Percentiles rank a stretch among this genome's conserved stretches.
phyloP scores from a whole-genome alignment of 1,140 invertebrate species.

The Sycophaga agraensis region DNA sequence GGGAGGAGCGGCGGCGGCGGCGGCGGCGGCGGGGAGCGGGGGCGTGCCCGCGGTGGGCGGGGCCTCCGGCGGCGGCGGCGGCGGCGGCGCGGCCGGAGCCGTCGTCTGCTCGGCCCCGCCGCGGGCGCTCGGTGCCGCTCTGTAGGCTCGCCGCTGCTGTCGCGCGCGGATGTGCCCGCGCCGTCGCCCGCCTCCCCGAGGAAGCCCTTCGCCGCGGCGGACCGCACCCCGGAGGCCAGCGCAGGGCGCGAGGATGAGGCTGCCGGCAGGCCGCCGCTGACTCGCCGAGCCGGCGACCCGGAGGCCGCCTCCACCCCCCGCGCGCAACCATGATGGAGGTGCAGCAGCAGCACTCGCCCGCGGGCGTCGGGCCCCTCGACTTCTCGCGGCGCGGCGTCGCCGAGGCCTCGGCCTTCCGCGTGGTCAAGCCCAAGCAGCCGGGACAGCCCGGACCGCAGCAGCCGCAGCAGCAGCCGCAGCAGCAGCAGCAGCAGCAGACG shows the following conservation, averaged over 20 bases:
- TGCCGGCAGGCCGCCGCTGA: not conserved
- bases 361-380: constrained; percentile 54
- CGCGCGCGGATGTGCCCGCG: too few relatives aligned
- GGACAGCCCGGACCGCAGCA: constrained; percentile 37
- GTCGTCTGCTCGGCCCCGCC: constrained; percentile 14
- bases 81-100: constrained; percentile 34
- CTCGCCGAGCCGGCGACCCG: not conserved
- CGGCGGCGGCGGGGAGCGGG: constrained; percentile 14
- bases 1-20: constrained; percentile 7
- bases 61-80: constrained; percentile 34
- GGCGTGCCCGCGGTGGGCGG: constrained; percentile 38
- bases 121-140: constrained; percentile 26
- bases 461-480: not conserved
- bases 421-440: constrained; percentile 55
- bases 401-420: constrained; percentile 53
- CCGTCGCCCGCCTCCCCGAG: too few relatives aligned
- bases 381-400: constrained; percentile 55
- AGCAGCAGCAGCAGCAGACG: constrained; percentile 1
- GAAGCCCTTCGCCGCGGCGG: too few relatives aligned
- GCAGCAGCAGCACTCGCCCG: constrained; percentile 56
- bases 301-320: not conserved
- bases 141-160: not conserved
- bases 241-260: too few relatives aligned
- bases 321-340: constrained; percentile 52
- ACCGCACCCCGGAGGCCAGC: too few relatives aligned